Evolutionary conservation across 2,797 vertebrate genomes (phyloP), one percentile per base, ranked within the genome.

Genomic region (Crocodylus rhombifer): DNA sequence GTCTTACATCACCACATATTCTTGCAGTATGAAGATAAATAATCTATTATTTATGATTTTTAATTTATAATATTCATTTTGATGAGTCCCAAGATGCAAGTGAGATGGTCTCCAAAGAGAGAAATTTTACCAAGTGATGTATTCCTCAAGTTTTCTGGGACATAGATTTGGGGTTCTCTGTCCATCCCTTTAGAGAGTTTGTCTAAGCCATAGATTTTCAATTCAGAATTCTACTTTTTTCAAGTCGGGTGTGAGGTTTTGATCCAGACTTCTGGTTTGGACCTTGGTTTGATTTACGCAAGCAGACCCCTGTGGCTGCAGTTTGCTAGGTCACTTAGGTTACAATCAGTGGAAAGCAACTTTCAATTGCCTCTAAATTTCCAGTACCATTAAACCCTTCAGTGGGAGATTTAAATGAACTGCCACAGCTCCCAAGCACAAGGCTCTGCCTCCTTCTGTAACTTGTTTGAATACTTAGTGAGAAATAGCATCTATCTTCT

Each of bases 301-400:
- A 3, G 0, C 58, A 73, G 56, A 3, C 2, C 1, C 42, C 17
- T 30, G 33, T 84, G 80, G 64, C 23, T 93, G 77, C 80, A 84
- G 28, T 74, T 89, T 91, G 76, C 64, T 83, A 71, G 2, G 5
- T 84, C 89, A 92, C 88, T 92, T 83, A 71, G 2, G 5, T 86
- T 90, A 91, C 88, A 91, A 90, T 84, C 90, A 95, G 73, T 78
- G 85, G 73, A 74, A 86, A 87, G 82, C 76, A 85, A 42, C 78
- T 90, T 90, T 89, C 94, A 94, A 75, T 91, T 86, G 90, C 56
- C 21, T 56, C 63, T 94, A 87, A 91, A 75, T 30, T 86, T 94
- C 78, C 83, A 78, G 81, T 74, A 86, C 78, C 83, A 78, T 84
- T 74, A 86, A 88, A 42, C 33, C 67, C 5, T 1, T 73, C 82